Base-by-base conservation (phyloP, 2,797 vertebrate genomes). In the Parotocinclus haroldoi region DNA sequence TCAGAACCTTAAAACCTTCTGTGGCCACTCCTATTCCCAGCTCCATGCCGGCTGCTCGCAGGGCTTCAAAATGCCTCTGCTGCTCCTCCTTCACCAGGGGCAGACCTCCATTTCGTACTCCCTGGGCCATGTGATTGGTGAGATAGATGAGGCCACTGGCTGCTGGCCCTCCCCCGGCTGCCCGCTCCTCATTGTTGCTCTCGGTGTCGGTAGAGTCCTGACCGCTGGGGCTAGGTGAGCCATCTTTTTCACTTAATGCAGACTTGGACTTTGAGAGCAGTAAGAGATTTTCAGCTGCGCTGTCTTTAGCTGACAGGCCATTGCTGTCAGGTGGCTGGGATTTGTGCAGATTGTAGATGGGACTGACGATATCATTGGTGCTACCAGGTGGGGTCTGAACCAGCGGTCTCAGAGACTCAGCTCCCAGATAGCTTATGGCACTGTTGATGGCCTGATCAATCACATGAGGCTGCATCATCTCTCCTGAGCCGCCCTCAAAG, bases 381-480 rank as follows among this genome's bases (percentile, higher is more conserved):
- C 93, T 92, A 60, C 83, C 87, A 0, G 93, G 94, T 0, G 96
- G 95, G 4, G 95, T 97, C 85, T 99, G 97, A 53, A 99, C 93
- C 49, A 99, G 86, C 0, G 97, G 96, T 37, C 97, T 93, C 77
- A 99, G 85, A 1, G 97, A 94, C 82, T 99, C 96, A 0, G 97
- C 97, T 36, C 96, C 97, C 69, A 99, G 86, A 82, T 98, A 99
- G 76, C 87, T 98, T 86, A 99, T 99, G 82, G 97, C 97, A 0
- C 96, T 99, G 87, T 99, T 99, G 83, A 99, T 99, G 84, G 97
- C 95, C 86, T 99, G 96, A 88, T 99, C 95, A 11, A 99, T 98
- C 70, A 99, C 96, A 0, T 96, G 95, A 0, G 95, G 95, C 84
- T 98, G 95, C 87, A 98, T 98, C 68, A 98, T 86, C 63, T 98